Evolutionary conservation across 2,888 invertebrate species (phyloP).

Genomic region (Linyphia triangularis): DNA sequence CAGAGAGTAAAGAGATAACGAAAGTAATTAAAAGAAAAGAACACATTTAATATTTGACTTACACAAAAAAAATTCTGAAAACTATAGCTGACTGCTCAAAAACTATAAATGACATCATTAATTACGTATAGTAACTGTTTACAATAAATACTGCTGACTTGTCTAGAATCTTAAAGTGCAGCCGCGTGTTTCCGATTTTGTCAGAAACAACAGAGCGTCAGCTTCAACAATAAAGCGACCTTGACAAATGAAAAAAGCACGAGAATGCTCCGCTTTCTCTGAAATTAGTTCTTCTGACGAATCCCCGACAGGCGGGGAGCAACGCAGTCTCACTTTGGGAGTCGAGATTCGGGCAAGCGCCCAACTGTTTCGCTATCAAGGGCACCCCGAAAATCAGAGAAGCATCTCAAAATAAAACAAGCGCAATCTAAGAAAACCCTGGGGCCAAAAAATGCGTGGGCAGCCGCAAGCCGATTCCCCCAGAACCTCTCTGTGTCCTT

Average conservation of each 20-base stretch:
- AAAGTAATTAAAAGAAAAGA: too few relatives aligned
- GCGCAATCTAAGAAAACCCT: not conserved
- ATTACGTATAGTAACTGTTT: not conserved
- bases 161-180: not conserved
- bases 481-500: not conserved
- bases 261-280: slow-evolving; percentile 4
- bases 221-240: slow-evolving; percentile 31
- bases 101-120: not conserved
- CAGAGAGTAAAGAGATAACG: too few relatives aligned
- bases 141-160: not conserved
- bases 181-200: not conserved
- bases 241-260: slow-evolving; percentile 8
- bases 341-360: not conserved
- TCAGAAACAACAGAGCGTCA: not conserved
- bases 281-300: slow-evolving; percentile 57
- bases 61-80: too few relatives aligned
- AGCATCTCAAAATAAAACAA: slow-evolving; percentile 42
- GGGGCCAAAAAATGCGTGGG: slow-evolving; percentile 26
- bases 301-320: slow-evolving; percentile 51
- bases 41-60: too few relatives aligned
- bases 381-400: slow-evolving; percentile 8
- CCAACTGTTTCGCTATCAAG: slow-evolving; percentile 45
- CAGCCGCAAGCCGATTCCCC: not conserved
- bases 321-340: slow-evolving; percentile 53
- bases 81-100: too few relatives aligned